These are phyloP conservation scores for Periophthalmus modestus DNA, from an alignment of 2,113 vertebrate species.

Conservation along the genomic window DNA sequence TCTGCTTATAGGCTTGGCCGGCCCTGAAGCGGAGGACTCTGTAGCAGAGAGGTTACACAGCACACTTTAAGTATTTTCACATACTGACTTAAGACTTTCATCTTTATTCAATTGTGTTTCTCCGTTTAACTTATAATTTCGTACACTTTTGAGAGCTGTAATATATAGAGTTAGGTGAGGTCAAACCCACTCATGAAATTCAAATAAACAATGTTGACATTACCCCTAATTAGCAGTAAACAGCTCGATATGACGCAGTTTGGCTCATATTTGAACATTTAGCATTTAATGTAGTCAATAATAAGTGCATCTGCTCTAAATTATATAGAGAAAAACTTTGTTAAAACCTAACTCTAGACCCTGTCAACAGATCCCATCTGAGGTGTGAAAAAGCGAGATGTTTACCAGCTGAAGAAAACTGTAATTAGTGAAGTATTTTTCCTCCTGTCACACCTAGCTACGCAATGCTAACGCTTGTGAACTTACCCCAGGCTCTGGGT, in stretches of 20 bases:
- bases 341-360: not conserved
- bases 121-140: too few relatives aligned
- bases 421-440: not conserved
- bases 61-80: too few relatives aligned
- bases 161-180: not conserved
- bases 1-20: too few relatives aligned
- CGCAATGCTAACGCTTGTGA: not conserved
- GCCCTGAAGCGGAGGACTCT: too few relatives aligned
- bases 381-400: not conserved
- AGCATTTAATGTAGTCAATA: not conserved
- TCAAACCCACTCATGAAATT: not conserved
- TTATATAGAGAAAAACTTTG: not conserved
- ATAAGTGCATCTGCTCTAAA: not conserved
- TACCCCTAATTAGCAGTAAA: not conserved
- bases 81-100: too few relatives aligned
- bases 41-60: too few relatives aligned
- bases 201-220: not conserved
- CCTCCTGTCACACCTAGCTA: not conserved
- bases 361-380: not conserved
- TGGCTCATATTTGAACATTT: not conserved
- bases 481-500: not conserved
- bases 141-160: too few relatives aligned
- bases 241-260: not conserved
- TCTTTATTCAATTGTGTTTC: too few relatives aligned
- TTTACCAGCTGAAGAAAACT: not conserved